A percentile compares a stretch with the other conserved stretches of the same genome.
Evolutionary conservation across 2,888 invertebrate genomes (phyloP).

Genomic region (Euclidia mi): DNA sequence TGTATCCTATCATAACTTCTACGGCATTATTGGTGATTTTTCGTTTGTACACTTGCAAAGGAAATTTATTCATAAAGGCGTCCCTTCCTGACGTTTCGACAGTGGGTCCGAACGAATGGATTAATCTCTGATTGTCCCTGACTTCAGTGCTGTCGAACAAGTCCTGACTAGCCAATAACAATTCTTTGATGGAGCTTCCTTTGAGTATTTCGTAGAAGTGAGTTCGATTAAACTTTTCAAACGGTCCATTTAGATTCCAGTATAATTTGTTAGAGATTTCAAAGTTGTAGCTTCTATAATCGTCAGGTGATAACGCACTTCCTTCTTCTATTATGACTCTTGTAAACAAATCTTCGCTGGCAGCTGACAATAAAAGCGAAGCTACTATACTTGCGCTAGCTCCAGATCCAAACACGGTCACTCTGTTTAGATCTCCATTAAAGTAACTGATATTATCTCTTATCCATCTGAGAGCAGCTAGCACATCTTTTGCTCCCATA

Average conservation of each 20-base stretch:
- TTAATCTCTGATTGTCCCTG: slow-evolving; percentile 78
- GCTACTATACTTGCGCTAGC: slow-evolving; percentile 71
- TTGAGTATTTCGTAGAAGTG: slow-evolving; percentile 72
- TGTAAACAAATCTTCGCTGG: slow-evolving; percentile 73
- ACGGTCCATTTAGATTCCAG: slow-evolving; percentile 72
- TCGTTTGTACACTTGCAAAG: slow-evolving; percentile 68
- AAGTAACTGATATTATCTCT: slow-evolving; percentile 75
- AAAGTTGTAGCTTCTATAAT: slow-evolving; percentile 73
- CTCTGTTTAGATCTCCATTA: slow-evolving; percentile 75
- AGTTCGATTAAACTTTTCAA: slow-evolving; percentile 71
- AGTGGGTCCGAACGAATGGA: slow-evolving; percentile 76
- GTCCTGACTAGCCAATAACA: slow-evolving; percentile 66
- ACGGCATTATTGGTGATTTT: slow-evolving; percentile 70
- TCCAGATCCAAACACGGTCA: slow-evolving; percentile 79
- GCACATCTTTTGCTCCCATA: slow-evolving; percentile 82
- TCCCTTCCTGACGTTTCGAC: slow-evolving; percentile 66
- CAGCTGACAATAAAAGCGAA: slow-evolving; percentile 70
- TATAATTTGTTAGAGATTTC: slow-evolving; percentile 76
- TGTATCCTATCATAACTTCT: slow-evolving; percentile 85
- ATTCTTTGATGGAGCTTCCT: slow-evolving; percentile 60
- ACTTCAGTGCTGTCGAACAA: slow-evolving; percentile 83
- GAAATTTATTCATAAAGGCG: slow-evolving; percentile 72
- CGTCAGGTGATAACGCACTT: slow-evolving; percentile 76
- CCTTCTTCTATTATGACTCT: slow-evolving; percentile 80
- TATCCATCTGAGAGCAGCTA: slow-evolving; percentile 78